Conservation (phyloP, 2,888 invertebrate genomes). For the Ochropleura plecta region DNA sequence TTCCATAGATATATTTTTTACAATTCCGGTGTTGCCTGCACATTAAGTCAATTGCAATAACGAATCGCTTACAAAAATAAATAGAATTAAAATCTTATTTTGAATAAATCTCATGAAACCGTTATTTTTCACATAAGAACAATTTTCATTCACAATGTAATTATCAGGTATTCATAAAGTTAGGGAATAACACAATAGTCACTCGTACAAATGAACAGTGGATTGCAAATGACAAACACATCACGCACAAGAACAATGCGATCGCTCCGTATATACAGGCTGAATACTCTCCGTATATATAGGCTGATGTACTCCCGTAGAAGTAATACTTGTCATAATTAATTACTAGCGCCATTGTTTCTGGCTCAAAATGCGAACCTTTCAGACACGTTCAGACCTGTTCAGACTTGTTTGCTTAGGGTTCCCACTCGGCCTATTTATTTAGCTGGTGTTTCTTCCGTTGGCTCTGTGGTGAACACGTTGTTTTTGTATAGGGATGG, state of each 20-base stretch:
- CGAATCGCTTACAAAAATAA: no score
- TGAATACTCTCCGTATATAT: conserved; percentile 2
- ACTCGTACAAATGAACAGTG: conserved; percentile 14
- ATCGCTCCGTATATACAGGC: not conserved
- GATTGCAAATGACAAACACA: conserved; percentile 21
- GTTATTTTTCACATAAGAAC: not conserved
- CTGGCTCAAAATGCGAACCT: conserved; percentile 54
- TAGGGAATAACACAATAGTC: not conserved
- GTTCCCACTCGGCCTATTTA: conserved; percentile 36
- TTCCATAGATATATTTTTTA: no score
- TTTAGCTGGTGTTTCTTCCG: conserved; percentile 30
- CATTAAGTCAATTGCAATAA: no score
- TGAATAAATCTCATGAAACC: no score
- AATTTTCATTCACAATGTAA: not conserved
- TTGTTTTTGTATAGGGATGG: conserved; percentile 20
- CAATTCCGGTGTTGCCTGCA: no score
- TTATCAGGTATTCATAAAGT: not conserved
- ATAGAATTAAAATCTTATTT: no score
- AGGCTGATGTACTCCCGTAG: conserved; percentile 20
- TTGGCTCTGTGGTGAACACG: conserved; percentile 21
- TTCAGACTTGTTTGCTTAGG: conserved; percentile 52
- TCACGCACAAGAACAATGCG: conserved; percentile 26
- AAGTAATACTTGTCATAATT: conserved; percentile 63
- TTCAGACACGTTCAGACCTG: conserved; percentile 47
- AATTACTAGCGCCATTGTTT: conserved; percentile 60